Base-by-base conservation (phyloP, 2,113 vertebrate species). In the Merops nubicus region DNA sequence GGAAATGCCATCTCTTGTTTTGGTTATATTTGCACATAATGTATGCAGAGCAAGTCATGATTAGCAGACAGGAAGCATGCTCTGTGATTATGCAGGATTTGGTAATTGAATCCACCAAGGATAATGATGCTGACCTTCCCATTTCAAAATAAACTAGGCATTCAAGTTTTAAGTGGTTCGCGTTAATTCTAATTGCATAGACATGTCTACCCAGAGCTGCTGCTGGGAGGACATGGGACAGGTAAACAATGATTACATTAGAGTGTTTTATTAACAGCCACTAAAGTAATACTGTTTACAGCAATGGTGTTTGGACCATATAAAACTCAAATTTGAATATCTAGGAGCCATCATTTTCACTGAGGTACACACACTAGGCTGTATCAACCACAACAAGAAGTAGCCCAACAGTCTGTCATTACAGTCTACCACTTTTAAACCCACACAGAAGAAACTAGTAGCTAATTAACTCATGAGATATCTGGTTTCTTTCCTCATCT, bases 101-200 rank as follows among this genome's bases (percentile, higher is more conserved):
- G 81, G 95, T 95, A 96, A 97, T 91, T 97, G 94, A 97, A 96
- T 95, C 80, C 73, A 92, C 95, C 80, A 96, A 97, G 93, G 96
- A 97, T 95, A 97, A 98, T 95, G 97, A 97, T 79, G 92, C 85
- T 96, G 94, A 98, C 96, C 93, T 98, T 97, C 94, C 92, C 79
- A 94, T 94, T 93, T 43, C 69, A 96, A 98, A 98, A 95, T 95
- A 96, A 98, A 98, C 93, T 89, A 97, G 86, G 85, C 68, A 96
- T 96, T 97, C 42, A 72, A 82, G 82, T 95, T 97, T 54, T 92
- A 95, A 97, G 84, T 92, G 88, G 87, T 96, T 95, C 90, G 85
- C 21, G 69, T 96, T 97, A 92, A 93, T 94, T 96, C 93, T 97
- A 97, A 97, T 91, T 96, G 91, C 73, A 85, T 48, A 93, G 81